These are phyloP conservation scores for Lochmaea capreae DNA, from an alignment of 2,888 invertebrate species.

Conservation along the genomic window DNA sequence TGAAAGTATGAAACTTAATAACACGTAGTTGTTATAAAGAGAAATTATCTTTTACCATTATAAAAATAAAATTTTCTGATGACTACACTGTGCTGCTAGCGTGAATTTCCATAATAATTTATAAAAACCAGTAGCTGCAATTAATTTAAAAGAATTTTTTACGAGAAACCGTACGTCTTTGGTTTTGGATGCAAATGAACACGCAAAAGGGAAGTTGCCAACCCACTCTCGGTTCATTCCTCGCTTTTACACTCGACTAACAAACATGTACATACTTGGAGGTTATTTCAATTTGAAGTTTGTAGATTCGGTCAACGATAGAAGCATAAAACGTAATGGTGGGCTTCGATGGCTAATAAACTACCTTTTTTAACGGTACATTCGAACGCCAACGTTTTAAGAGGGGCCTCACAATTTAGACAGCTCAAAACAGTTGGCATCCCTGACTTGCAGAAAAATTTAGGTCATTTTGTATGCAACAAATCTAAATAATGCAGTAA, in stretches of 20 bases:
- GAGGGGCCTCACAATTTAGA: no score
- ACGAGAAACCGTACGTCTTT: constrained; percentile 9
- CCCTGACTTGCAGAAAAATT: no score
- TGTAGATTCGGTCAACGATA: constrained; percentile 34
- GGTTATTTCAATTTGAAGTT: constrained; percentile 34
- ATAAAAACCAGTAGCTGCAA: constrained; percentile 13
- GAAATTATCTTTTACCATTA: no score
- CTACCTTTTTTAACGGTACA: constrained; percentile 24
- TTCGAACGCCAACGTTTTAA: constrained; percentile 22
- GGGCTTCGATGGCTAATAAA: constrained; percentile 22
- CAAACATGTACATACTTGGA: constrained; percentile 33
- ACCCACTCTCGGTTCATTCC: constrained; percentile 49
- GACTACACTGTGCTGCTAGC: neutral
- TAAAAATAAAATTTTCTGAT: neutral
- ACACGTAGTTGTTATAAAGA: no score
- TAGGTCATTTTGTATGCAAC: no score
- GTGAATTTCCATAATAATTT: neutral
- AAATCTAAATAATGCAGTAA: no score
- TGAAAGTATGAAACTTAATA: no score
- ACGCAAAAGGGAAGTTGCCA: constrained; percentile 59
- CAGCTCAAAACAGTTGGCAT: no score
- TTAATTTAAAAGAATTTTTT: constrained; percentile 1
- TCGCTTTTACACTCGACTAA: constrained; percentile 22
- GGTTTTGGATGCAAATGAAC: constrained; percentile 54
- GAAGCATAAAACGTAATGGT: constrained; percentile 28